Evolutionary conservation across 2,888 invertebrate species (phyloP).

Genomic region (Sipha maydis): DNA sequence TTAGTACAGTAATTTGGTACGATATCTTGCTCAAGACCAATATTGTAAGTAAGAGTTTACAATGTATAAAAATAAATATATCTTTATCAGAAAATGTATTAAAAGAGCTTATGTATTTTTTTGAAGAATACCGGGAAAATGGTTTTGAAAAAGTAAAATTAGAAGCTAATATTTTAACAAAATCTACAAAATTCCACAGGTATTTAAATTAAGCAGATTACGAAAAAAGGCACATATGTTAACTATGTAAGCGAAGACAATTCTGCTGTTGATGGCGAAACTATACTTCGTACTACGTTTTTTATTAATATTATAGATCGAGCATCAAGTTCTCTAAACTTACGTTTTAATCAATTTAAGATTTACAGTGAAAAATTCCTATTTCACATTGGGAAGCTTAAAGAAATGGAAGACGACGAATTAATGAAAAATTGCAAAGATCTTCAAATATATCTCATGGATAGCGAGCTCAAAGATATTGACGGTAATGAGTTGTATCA

Average conservation of each 20-base stretch:
- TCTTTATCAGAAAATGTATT: slow-evolving; percentile 30
- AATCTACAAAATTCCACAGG: not conserved
- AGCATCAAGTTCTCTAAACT: not conserved
- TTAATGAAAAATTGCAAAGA: not conserved
- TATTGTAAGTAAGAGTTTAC: no score
- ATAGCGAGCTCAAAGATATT: not conserved
- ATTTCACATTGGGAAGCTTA: not conserved
- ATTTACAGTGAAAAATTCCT: not conserved
- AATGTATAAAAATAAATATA: slow-evolving; percentile 4
- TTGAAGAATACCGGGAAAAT: slow-evolving; percentile 17
- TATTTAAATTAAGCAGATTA: slow-evolving; percentile 14
- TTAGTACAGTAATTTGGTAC: slow-evolving; percentile 25
- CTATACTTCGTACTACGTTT: not conserved
- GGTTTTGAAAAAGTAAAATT: slow-evolving; percentile 40
- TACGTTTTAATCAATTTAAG: slow-evolving; percentile 2
- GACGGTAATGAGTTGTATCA: not conserved
- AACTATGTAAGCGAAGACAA: slow-evolving; percentile 43
- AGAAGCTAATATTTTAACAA: slow-evolving; percentile 15
- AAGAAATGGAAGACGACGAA: slow-evolving; percentile 4
- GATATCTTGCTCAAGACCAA: not conserved
- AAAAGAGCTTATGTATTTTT: slow-evolving; percentile 29
- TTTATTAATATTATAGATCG: slow-evolving; percentile 11
- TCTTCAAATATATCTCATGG: not conserved
- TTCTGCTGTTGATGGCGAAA: not conserved
- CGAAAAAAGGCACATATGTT: slow-evolving; percentile 27